Conservation (phyloP, 2,113 vertebrate genomes). For the Boleophthalmus pectinirostris region DNA sequence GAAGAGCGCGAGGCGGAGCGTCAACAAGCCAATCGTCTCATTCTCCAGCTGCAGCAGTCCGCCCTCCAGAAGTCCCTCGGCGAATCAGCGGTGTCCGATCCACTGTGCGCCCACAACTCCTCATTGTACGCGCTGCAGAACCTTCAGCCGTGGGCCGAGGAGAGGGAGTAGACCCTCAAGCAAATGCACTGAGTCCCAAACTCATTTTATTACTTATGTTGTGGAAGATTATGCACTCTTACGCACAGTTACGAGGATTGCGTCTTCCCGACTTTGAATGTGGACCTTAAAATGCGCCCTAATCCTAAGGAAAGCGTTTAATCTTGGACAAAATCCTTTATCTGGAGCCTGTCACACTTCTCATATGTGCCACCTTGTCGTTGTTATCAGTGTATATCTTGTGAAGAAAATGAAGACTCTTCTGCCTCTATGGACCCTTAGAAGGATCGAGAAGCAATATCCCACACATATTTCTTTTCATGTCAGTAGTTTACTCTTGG, state of each 20-base stretch:
- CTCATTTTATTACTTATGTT: conserved; percentile 19
- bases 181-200: conserved; percentile 15
- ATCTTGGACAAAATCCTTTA: conserved; percentile 40
- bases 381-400: conserved; percentile 41
- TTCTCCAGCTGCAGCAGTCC: conserved; percentile 96
- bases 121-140: conserved; percentile 98
- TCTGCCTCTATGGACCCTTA: neutral
- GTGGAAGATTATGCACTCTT: conserved; percentile 34
- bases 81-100: conserved; percentile 90
- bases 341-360: conserved; percentile 21
- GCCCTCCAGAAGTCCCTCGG: conserved; percentile 96
- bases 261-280: conserved; percentile 30
- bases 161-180: conserved; percentile 80
- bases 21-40: conserved; percentile 97
- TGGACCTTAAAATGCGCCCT: conserved; percentile 40
- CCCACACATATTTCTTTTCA: conserved; percentile 18
- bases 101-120: conserved; percentile 95
- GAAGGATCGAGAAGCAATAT: conserved; percentile 20
- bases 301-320: neutral
- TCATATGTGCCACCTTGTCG: conserved; percentile 25
- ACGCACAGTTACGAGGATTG: conserved; percentile 40
- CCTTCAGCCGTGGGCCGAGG: conserved; percentile 96
- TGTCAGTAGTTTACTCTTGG: conserved; percentile 12
- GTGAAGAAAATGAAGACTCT: neutral
- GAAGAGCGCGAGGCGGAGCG: conserved; percentile 96